Base-by-base conservation (phyloP, 2,113 vertebrate genomes). In the Ramphastos sulfuratus region DNA sequence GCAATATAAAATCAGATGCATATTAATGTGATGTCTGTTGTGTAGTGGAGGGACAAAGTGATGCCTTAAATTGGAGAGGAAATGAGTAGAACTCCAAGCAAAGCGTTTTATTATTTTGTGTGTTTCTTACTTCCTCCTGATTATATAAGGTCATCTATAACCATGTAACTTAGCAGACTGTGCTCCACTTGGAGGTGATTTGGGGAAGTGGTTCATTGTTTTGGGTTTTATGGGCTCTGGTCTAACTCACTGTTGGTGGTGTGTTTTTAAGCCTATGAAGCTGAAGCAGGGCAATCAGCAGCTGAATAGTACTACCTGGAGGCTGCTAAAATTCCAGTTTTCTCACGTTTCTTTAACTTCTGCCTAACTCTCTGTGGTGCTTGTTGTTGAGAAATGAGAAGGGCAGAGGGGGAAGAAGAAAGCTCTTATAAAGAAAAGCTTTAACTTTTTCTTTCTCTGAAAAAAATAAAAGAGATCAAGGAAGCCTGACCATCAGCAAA, bases 141-240 rank as follows among this genome's bases (percentile, higher is more conserved):
- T 76, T 19, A 28, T 81, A 60, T 19, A 64, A 64, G n/a, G n/a
- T 54, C 59, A 15, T 42, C 27, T 75, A 74, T 35, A 77, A 12
- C 42, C 23, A 13, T 2, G 10, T 24, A 39, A 25, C 0, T 0
- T 20, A 87, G 39, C 33, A 83, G 15, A 48, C 33, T 31, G 1
- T 61, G 30, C 48, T 64, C 52, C 21, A 17, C 14, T 58, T 44
- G n/a, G 15, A 65, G 37, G 6, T 58, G 14, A 3, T 14, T 78
- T 73, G 15, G 71, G 54, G 69, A 85, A 48, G 28, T 44, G 5
- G 0, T 6, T 72, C 27, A 60, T 33, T 50, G 28, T 19, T 88
- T 76, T 23, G 37, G 3, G 7, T 56, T 78, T 5, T 3, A 58
- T 25, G 30, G 58, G 12, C 39, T 81, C 17, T 74, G 8, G 12